Evolutionary conservation across 2,888 invertebrate genomes (phyloP), one percentile per base, ranked within the genome.

Genomic region (Pyrochroa serraticornis): DNA sequence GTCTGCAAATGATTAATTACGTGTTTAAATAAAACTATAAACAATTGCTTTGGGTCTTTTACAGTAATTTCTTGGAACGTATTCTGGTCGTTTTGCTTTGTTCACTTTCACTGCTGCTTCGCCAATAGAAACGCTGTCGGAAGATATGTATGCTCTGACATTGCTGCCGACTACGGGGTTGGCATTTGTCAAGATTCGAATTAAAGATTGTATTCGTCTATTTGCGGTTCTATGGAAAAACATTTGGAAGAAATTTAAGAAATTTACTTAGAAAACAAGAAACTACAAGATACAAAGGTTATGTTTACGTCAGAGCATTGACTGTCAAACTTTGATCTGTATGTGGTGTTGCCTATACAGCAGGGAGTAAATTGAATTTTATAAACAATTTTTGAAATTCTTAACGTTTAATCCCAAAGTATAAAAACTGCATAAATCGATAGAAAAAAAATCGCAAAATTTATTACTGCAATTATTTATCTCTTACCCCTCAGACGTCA

Each of bases 61-160:
- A 93, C 92, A 82, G 76, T 91, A 93, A 70, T 89, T 87, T 69
- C 83, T 81, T 6, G 97, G 96, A n/a, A 97, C 92, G 75, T 91
- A 87, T 82, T 94, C 91, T 1, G 87, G 85, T 74, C 87, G 84
- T 69, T 85, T 85, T 0, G 92, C 86, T 41, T 78, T 72, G 59
- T 78, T 82, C n/a, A 87, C 71, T 47, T 83, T 82, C 76, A 89
- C 91, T 33, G 84, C 84, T 63, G 92, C 85, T 79, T 89, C 87
- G 65, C 90, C 92, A 67, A 93, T 91, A 34, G 86, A 86, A 42
- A 92, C 86, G 76, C 81, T 83, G 66, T 82, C 83, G 54, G 81
- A 78, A 60, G 80, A 81, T 42, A 82, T 78, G 66, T 73, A 75
- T 6, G 71, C 63, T 51, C 74, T 59, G 12, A 74, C 52, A 66